Percentiles rank a stretch among this genome's conserved stretches.
These are phyloP conservation scores for Erebia aethiops DNA, from an alignment of 2,888 invertebrate genomes.

Conservation along the genomic window DNA sequence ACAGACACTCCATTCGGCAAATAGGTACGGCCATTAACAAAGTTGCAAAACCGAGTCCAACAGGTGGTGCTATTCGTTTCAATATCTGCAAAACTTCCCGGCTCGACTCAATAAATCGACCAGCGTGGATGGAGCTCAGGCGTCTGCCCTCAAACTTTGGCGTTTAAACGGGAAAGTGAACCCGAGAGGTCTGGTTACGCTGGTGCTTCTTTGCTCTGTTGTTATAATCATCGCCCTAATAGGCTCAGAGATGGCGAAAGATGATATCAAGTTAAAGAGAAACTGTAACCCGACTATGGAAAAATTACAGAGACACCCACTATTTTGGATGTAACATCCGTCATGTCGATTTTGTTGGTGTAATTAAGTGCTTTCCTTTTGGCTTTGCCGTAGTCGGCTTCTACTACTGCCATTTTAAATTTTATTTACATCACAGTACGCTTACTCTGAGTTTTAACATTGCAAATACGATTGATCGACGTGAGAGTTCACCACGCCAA, in stretches of 20 bases:
- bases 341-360: no score
- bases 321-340: no score
- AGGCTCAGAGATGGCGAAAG: conserved; percentile 2
- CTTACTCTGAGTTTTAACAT: no score
- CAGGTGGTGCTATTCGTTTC: conserved; percentile 81
- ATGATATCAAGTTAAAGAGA: not conserved
- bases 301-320: no score
- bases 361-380: no score
- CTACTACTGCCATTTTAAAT: no score
- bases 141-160: conserved; percentile 39
- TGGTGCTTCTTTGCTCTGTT: conserved; percentile 71
- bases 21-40: conserved; percentile 72
- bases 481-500: no score
- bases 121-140: conserved; percentile 53
- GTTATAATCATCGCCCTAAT: conserved; percentile 70
- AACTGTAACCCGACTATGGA: no score
- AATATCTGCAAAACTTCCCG: conserved; percentile 81
- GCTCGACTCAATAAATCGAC: conserved; percentile 76
- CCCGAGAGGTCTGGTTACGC: conserved; percentile 53
- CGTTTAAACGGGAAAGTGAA: conserved; percentile 44
- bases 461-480: no score
- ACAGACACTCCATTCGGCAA: conserved; percentile 56
- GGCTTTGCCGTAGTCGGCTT: no score
- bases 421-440: no score
- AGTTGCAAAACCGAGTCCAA: conserved; percentile 71